Evolutionary conservation across 2,797 vertebrate species (phyloP), one percentile per base, ranked within the genome.

Genomic region (Microctenopoma lineatum): DNA sequence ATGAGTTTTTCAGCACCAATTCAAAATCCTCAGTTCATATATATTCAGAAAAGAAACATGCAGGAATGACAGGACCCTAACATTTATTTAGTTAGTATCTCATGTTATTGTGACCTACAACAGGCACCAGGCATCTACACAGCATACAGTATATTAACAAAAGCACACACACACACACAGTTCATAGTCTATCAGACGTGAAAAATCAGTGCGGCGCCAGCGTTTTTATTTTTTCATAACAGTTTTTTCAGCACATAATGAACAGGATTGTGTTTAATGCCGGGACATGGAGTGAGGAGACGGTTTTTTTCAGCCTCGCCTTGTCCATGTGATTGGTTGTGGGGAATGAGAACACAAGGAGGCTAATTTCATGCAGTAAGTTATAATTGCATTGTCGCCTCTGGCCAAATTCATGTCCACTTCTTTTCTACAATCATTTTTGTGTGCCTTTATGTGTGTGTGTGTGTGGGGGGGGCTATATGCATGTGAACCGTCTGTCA

Each of bases 321-420:
- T 94, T 90, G 93, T 95, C 91, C 94, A 95, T 95, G 95, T 96
- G 95, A 96, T 96, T 93, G 93, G 94, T 94, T 96, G 95, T 95
- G 94, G 93, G 93, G 95, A 96, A 96, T 92, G 94, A 92, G 89
- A 96, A 96, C 93, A 96, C 96, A 96, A 94, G 94, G 94, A 95
- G 92, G 94, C 94, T 96, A 96, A 96, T 97, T 96, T 96, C 93
- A 95, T 94, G 94, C 93, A 94, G 93, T 91, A 94, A 95, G 92
- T 93, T 95, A 95, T 96, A 96, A 97, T 95, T 96, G 94, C 92
- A 89, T 93, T 92, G 92, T 93, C 84, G 95, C 96, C 96, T 94
- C 92, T 63, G 95, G 96, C 94, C 92, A 95, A 89, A 87, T 91
- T 86, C 89, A 88, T 90, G 93, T 90, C 89, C 89, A 91, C 89